Conservation (phyloP, 2,113 vertebrate genomes). For the Coreoperca whiteheadi region DNA sequence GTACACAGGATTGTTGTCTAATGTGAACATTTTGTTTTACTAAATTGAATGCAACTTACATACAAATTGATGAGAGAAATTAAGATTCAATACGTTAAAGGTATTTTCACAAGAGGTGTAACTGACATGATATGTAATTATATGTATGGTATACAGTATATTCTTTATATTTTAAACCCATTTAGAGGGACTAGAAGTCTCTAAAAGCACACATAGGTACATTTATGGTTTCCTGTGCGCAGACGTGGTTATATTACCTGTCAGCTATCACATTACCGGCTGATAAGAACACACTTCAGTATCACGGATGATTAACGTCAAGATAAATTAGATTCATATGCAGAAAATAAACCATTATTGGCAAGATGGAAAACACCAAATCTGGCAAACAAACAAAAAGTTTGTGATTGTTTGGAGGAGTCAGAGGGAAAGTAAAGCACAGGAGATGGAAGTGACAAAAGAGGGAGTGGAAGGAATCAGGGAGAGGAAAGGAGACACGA, state of each 20-base stretch:
- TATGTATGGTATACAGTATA: too few species aligned
- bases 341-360: not conserved
- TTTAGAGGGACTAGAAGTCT: not conserved
- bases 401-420: not conserved
- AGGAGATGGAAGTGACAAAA: conserved; percentile 50
- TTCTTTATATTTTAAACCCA: not conserved
- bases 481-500: conserved; percentile 48
- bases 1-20: not conserved
- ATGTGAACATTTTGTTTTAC: not conserved
- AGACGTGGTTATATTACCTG: not conserved
- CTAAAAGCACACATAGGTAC: not conserved
- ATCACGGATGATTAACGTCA: not conserved
- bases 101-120: not conserved
- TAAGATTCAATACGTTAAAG: not conserved
- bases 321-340: not conserved
- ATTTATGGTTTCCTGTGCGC: not conserved
- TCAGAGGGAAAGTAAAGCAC: conserved; percentile 25
- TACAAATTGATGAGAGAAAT: too few species aligned
- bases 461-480: conserved; percentile 39
- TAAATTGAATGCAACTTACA: not conserved
- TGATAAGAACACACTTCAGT: not conserved
- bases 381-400: not conserved
- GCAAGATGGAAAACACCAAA: not conserved
- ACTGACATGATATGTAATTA: not conserved
- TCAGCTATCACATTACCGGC: not conserved